These are phyloP conservation scores for Archocentrus centrarchus DNA, from an alignment of 2,113 vertebrate species.

Conservation along the genomic window DNA sequence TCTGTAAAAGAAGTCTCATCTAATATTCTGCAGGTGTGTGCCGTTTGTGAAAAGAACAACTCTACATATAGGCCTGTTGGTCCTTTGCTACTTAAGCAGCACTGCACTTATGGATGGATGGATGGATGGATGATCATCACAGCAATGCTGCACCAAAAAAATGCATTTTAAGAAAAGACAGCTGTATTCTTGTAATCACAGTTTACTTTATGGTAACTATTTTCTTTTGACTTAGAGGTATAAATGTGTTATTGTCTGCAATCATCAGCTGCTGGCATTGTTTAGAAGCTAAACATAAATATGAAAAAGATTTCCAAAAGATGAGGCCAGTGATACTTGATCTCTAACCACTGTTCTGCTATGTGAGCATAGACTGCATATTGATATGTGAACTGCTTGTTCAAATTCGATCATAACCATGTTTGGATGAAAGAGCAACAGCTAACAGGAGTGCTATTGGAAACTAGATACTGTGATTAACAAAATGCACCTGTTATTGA, in stretches of 20 bases:
- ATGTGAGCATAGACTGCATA: background rate
- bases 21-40: conserved; percentile 33
- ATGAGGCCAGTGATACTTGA: background rate
- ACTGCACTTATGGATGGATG: conserved; percentile 3
- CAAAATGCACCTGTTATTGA: background rate
- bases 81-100: background rate
- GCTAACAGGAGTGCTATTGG: background rate
- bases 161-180: conserved; percentile 1
- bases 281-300: conserved; percentile 2
- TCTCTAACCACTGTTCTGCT: background rate
- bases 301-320: background rate
- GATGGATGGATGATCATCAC: background rate
- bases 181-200: background rate
- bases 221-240: background rate
- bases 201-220: background rate
- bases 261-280: background rate
- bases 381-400: background rate
- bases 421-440: background rate
- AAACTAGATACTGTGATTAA: background rate
- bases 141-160: background rate
- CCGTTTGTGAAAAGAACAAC: background rate
- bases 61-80: background rate
- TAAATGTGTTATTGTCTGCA: background rate
- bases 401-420: too few relatives aligned
- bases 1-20: background rate